Base-by-base conservation (phyloP, 1,140 invertebrate species). In the Archivesica marissinica region DNA sequence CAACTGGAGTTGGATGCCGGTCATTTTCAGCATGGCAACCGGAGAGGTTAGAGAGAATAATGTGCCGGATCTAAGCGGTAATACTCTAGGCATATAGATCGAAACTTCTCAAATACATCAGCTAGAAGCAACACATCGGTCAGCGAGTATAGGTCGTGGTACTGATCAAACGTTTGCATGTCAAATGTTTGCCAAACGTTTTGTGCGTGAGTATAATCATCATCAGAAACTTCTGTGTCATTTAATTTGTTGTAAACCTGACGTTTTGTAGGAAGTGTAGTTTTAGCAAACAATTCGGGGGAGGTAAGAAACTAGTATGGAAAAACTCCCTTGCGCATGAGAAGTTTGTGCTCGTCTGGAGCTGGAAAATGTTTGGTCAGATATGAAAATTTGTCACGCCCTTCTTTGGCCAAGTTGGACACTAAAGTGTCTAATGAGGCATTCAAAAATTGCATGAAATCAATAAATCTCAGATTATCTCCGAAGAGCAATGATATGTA, bases 51-150 rank as follows among this genome's bases (percentile, higher is more conserved):
- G 13, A 87, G 89, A 68, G 88, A 93, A 85, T 90, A 93, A 52
- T 88, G 84, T 4, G 83, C 84, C 2, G 90, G 89, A 86, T 91
- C 90, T 47, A 91, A 77, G 7, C 68, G 50, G 77, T 89, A 92
- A 20, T 85, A 52, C 17, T 87, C 44, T 39, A 86, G 0, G 72
- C 79, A 81, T 3, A 81, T n/a, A 44, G 88, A 50, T 70, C 89
- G 86, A 83, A 92, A 95, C 88, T 94, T 94, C 92, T 95, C 94
- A 90, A 95, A 95, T 30, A 95, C 88, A 90, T 95, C 94, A 9
- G 90, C 91, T 30, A 90, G 64, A 9, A 85, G 86, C 15, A 88
- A 20, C 3, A 87, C 87, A 68, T 89, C 87, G 0, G 87, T 76
- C 15, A 81, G 47, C 23, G 85, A 64, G 89, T 95, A 95, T 50